These are phyloP conservation scores for Peromyscus californicus DNA, from an alignment of 2,113 vertebrate species.

Conservation along the genomic window DNA sequence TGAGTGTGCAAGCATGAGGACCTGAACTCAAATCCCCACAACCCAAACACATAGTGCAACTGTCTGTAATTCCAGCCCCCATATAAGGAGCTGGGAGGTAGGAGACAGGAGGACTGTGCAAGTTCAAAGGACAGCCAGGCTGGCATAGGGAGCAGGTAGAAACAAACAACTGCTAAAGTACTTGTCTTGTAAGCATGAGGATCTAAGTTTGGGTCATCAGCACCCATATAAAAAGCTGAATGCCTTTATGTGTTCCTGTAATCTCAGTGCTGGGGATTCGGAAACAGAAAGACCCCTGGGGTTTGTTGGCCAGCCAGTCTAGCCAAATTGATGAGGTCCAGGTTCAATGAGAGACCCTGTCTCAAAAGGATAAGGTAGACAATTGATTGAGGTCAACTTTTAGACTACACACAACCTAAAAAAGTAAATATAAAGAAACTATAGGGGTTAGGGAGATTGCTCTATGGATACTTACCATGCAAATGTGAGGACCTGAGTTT, in stretches of 20 bases:
- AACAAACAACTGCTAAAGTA: background rate
- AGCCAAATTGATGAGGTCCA: background rate
- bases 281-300: background rate
- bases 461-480: background rate
- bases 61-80: background rate
- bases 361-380: background rate
- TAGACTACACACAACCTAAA: background rate
- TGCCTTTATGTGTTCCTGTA: background rate
- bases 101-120: background rate
- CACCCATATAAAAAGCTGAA: background rate
- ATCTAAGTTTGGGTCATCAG: background rate
- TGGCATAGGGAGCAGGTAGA: background rate
- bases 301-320: background rate
- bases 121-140: background rate
- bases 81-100: background rate
- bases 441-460: background rate
- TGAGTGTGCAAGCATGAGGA: background rate
- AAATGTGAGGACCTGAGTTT: background rate
- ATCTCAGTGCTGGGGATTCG: background rate
- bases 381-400: background rate
- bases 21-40: background rate
- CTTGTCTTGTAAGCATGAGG: background rate
- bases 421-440: background rate
- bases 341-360: background rate
- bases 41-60: background rate